Base-by-base conservation (phyloP, 1,140 invertebrate species). In the Drosophila quadrilineata region DNA sequence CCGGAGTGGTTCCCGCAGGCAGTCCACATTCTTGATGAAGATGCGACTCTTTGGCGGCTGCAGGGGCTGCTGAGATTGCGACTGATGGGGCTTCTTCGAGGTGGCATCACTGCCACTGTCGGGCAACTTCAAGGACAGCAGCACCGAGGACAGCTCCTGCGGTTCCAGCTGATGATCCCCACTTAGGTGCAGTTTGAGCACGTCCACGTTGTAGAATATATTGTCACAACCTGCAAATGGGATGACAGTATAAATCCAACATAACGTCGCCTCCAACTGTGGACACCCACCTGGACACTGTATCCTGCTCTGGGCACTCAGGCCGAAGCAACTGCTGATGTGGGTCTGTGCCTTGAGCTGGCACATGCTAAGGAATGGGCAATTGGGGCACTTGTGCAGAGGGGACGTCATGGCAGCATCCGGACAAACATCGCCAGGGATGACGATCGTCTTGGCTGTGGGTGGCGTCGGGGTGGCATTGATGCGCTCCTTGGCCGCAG, bases 111-210 rank as follows among this genome's bases (percentile, higher is more conserved):
- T 45, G 2, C 31, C 6, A 3, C 60, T 62, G 6, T 21, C 41
- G 1, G 38, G 46, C 3, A 71, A 8, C 6, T 36, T 14, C 0
- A 31, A 16, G 6, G 68, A 3, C 5, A 89, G 48, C 14, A 70
- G 9, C n/a, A 89, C 36, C 5, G 67, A 21, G 6, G 49, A 4
- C 5, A 74, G 52, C 29, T 91, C 91, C 28, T 73, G 71, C 48
- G 76, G 80, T 14, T 64, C 70, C 50, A 91, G 80, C 33, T 89
- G 80, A 67, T 92, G 91, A 63, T 91, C 91, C 62, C 90, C 69
- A 17, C 89, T 76, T 0, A 92, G 84, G 75, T 92, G 91, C 14
- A 90, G 64, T 31, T 90, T 69, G 9, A 92, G 72, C 6, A 91
- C 89, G 40, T 90, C 79, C 29, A 77, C 60, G 50, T 84, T 89